Evolutionary conservation across 2,888 invertebrate species (phyloP), one percentile per base, ranked within the genome.

Genomic region (Troides helena): DNA sequence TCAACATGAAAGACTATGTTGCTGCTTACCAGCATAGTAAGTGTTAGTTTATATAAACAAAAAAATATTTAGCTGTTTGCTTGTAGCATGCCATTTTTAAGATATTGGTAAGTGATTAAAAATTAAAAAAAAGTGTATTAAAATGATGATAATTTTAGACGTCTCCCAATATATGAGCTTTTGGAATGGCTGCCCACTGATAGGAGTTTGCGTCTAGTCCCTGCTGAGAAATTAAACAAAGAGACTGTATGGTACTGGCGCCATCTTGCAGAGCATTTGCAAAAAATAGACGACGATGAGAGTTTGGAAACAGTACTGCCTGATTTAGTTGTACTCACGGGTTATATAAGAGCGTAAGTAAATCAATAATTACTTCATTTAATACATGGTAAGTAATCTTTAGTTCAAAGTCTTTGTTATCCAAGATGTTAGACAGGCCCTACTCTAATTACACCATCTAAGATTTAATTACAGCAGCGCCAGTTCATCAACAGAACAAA

Each of bases 261-360:
- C 71, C 93, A 93, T 63, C 85, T 93, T 0, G 88, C 92, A 43
- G 86, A 89, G 43, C 92, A 93, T 73, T 74, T 93, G 70, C 92
- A 92, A 77, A 85, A 79, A 67, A 87, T 88, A 2, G 90, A 90
- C 14, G 93, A 88, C 18, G 93, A 93, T 18, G 95, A 95, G 30
- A 93, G 94, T 0, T 80, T 95, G 62, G 95, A 95, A 62, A 86
- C 85, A 5, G 87, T 96, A 66, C 78, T 96, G 62, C 98, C 98
- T 0, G 97, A 97, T 78, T 84, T 97, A 67, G 94, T 96, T 0
- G 93, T 94, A 30, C 95, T 97, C 74, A 96, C 95, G 74, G 90
- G 93, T 39, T 97, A 97, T 82, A 94, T 97, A 17, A 92, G 94
- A 76, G 93, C 94, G 94, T 97, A 86, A 89, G 93, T 93, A 63